Conservation (phyloP, 1,140 invertebrate species). For the Cydia splendana region DNA sequence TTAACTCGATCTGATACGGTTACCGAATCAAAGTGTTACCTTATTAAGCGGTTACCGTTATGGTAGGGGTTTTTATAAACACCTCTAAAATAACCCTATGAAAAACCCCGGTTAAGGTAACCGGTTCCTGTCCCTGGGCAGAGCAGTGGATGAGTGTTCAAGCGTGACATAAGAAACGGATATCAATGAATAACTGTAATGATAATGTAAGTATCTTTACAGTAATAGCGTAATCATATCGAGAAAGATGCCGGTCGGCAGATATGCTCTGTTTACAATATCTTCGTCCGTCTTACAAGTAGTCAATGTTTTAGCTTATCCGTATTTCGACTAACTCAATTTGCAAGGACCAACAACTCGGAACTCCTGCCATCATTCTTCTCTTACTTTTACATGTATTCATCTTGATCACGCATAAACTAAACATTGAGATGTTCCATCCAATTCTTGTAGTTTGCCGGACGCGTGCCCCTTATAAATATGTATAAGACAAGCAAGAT, state of each 20-base stretch:
- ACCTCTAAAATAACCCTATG: too few species aligned
- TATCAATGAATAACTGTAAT: background rate
- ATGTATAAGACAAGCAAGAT: constrained; percentile 60
- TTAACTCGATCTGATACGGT: too few species aligned
- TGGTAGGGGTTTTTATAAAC: too few species aligned
- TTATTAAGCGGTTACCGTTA: too few species aligned
- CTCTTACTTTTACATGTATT: background rate
- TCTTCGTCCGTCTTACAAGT: background rate
- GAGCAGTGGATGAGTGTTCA: background rate
- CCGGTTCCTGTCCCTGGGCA: too few species aligned
- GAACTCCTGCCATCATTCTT: background rate
- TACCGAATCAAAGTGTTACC: too few species aligned
- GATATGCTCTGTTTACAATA: constrained; percentile 18
- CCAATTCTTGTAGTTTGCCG: constrained; percentile 41
- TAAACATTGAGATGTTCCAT: constrained; percentile 45
- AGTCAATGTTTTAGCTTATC: background rate
- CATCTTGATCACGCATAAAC: constrained; percentile 12
- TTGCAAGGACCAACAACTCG: background rate
- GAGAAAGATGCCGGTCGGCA: background rate
- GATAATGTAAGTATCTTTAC: constrained; percentile 5
- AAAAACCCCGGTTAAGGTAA: too few species aligned
- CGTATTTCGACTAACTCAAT: background rate
- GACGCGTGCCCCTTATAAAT: constrained; percentile 54
- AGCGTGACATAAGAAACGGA: background rate
- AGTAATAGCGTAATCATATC: constrained; percentile 1